Evolutionary conservation across 2,113 vertebrate genomes (phyloP).

Genomic region (western clawed frog (Xenopus tropicalis)): UCB_Xtro_10.0 CM004445.2:39506501-39507000

Average conservation of each 20-base stretch:
- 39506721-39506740: background rate
- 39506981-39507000: too few relatives aligned
- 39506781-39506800: background rate
- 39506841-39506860: background rate
- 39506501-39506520: too few relatives aligned
- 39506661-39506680: background rate
- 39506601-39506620: background rate
- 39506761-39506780: background rate
- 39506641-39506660: background rate
- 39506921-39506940: too few relatives aligned
- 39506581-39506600: constrained; percentile 3
- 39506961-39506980: too few relatives aligned
- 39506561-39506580: background rate
- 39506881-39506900: too few relatives aligned
- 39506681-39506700: background rate
- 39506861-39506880: too few relatives aligned
- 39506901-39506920: too few relatives aligned
- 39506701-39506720: background rate
- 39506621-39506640: background rate
- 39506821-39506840: background rate
- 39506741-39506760: background rate
- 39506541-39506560: background rate
- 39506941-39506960: too few relatives aligned
- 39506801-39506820: background rate
- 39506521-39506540: too few relatives aligned